These are phyloP conservation scores for Periplaneta americana DNA, from an alignment of 1,140 invertebrate species.

Conservation along the genomic window DNA sequence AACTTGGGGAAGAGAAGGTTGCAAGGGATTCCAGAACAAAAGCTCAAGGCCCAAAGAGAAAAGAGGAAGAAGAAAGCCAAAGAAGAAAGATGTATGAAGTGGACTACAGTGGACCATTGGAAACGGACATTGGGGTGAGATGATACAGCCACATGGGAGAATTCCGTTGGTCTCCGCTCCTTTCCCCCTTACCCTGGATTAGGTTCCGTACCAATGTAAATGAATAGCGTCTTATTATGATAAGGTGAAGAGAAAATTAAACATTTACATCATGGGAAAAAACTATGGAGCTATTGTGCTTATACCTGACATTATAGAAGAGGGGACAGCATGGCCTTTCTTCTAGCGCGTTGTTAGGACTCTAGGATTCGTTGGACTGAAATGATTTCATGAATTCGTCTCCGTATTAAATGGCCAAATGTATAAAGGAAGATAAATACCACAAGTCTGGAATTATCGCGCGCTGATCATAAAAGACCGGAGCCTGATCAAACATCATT, in stretches of 20 bases:
- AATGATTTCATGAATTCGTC: not conserved
- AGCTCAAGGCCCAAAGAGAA: not conserved
- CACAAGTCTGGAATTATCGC: too few species aligned
- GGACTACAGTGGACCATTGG: not conserved
- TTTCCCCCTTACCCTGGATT: not conserved
- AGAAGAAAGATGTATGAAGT: not conserved
- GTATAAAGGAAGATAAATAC: too few species aligned
- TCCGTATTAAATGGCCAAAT: too few species aligned
- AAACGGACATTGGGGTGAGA: not conserved
- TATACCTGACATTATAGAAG: not conserved
- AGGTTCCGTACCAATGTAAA: not conserved
- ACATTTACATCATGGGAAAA: not conserved
- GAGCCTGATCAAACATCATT: too few species aligned
- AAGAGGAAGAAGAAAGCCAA: not conserved
- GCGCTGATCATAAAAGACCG: too few species aligned
- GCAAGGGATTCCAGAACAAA: not conserved
- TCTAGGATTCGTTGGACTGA: not conserved
- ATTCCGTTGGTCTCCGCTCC: not conserved
- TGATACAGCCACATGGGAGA: not conserved
- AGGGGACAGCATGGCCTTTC: not conserved
- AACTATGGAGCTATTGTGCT: not conserved
- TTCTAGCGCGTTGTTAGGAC: not conserved
- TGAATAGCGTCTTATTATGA: not conserved
- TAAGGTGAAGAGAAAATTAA: not conserved
- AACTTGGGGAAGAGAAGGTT: not conserved